Evolutionary conservation across 2,888 invertebrate species (phyloP).

Genomic region (Pandemis heparana): DNA sequence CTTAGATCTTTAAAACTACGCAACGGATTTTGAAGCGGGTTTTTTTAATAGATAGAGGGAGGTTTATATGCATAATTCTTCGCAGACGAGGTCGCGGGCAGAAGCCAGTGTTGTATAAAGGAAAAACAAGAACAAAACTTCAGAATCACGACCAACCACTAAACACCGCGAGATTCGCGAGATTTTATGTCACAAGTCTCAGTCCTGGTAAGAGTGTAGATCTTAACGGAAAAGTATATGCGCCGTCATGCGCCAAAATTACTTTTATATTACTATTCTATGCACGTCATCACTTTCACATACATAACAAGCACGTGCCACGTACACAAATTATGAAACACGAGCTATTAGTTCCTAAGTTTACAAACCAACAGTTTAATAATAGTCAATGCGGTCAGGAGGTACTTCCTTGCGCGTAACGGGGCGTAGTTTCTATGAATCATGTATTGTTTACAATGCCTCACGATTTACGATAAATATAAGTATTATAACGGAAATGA

Average conservation of each 20-base stretch:
- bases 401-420: not conserved
- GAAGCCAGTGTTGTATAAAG: too few relatives aligned
- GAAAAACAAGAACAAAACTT: too few relatives aligned
- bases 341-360: constrained; percentile 16
- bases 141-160: too few relatives aligned
- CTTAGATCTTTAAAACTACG: too few relatives aligned
- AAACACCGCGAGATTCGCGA: too few relatives aligned
- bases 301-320: not conserved
- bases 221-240: too few relatives aligned
- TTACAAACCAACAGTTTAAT: constrained; percentile 26
- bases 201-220: too few relatives aligned
- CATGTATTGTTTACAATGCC: constrained; percentile 8
- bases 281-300: not conserved
- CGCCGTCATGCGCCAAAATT: not conserved
- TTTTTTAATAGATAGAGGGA: too few relatives aligned
- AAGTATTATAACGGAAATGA: not conserved
- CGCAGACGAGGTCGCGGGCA: too few relatives aligned
- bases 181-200: too few relatives aligned
- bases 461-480: not conserved
- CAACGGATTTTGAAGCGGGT: too few relatives aligned
- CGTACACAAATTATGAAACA: constrained; percentile 16
- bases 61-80: too few relatives aligned
- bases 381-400: constrained; percentile 12
- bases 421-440: constrained; percentile 17
- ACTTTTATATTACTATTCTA: not conserved